Conservation (phyloP, 2,113 vertebrate species). For the Chiloscyllium plagiosum region DNA sequence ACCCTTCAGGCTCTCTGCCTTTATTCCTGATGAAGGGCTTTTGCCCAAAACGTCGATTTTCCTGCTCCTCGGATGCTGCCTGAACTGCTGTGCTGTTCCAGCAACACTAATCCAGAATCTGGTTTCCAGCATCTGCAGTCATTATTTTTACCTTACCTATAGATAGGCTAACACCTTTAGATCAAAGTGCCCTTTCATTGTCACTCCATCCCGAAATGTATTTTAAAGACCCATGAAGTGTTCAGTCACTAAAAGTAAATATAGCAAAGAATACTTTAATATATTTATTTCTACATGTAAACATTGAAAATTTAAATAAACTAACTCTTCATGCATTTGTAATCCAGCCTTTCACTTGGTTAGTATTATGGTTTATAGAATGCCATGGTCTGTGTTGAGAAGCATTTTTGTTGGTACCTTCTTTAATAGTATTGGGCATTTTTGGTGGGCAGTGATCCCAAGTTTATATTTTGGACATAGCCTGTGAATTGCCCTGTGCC, state of each 20-base stretch:
- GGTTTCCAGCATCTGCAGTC: no score
- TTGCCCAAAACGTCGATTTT: no score
- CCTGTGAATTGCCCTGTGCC: background rate
- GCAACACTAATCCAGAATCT: no score
- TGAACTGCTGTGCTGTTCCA: no score
- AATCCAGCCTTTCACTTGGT: background rate
- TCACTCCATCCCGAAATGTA: background rate
- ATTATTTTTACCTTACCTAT: background rate
- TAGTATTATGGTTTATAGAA: background rate
- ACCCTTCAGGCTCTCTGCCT: no score
- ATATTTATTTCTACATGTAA: constrained; percentile 22
- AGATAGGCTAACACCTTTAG: background rate
- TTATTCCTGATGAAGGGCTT: no score
- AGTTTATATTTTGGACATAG: background rate
- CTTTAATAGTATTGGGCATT: background rate
- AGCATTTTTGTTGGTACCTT: background rate
- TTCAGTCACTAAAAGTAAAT: background rate
- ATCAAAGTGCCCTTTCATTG: background rate
- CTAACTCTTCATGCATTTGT: background rate
- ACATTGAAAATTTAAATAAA: constrained; percentile 30
- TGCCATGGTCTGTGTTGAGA: background rate
- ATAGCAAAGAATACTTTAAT: background rate
- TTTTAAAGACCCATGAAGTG: background rate
- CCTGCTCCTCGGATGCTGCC: no score
- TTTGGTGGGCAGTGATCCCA: no score